Evolutionary conservation across 1,140 invertebrate species (phyloP), one percentile per base, ranked within the genome.

Genomic region (Argopecten irradians): DNA sequence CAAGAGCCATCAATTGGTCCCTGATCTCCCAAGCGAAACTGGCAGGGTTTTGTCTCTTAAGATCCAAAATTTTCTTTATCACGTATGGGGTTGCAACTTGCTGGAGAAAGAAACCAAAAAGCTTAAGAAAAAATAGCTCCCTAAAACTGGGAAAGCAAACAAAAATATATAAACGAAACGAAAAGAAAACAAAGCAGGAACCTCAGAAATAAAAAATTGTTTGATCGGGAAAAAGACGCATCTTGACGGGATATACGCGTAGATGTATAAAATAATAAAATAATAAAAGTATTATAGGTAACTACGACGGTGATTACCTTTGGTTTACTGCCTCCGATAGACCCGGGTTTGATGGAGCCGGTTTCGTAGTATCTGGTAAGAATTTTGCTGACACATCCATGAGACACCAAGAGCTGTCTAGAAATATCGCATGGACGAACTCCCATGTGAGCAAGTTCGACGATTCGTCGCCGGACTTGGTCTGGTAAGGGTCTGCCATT

Each of bases 11-110:
- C 90, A 99, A 97, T 96, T 98, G 97, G 96, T 99, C 99, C 82
- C 99, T 96, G 93, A 99, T 99, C 96, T 99, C 99, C 99, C 99
- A 99, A 16, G 99, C 99, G 95, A 99, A 99, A 98, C 99, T 99
- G 34, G 99, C 99, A 0, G 99, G 99, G 96, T 99, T 99, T 95
- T 99, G 98, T 91, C 98, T 97, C 95, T 99, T 99, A 96, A 99
- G 99, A 92, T 98, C 98, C 8, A 98, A 98, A 91, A 99, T 99
- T 55, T 99, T 98, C 94, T 99, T 98, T 33, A 99, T 99, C 9
- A 99, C 99, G 43, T 98, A 98, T 0, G 99, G 99, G 0, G 99
- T 99, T 2, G 99, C 99, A 71, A 99, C 99, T 96, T 99, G 99
- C 55, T 99, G 91, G 19, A 83, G 83, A 33, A 83, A 36, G 55